These are phyloP conservation scores for Sinocyclocheilus maitianheensis DNA, from an alignment of 2,113 vertebrate genomes.

Conservation along the genomic window DNA sequence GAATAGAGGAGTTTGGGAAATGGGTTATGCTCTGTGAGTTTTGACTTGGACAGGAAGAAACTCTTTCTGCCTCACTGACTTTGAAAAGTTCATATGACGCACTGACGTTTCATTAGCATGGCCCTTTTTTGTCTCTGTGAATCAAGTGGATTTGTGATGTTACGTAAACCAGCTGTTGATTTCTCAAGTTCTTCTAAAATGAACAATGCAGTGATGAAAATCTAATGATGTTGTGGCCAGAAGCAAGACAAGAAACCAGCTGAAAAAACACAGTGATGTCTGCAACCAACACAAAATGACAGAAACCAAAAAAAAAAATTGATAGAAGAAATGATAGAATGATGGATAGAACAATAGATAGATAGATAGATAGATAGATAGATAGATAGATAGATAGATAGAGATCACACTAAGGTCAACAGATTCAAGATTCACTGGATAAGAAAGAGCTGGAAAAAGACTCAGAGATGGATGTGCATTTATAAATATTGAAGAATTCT, in stretches of 20 bases:
- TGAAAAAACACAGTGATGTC: too few relatives aligned
- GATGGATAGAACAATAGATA: too few relatives aligned
- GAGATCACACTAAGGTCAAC: not conserved
- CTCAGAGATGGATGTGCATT: not conserved
- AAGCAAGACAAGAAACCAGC: not conserved
- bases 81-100: not conserved
- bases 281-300: too few relatives aligned
- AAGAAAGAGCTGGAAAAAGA: not conserved
- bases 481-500: not conserved
- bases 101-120: constrained; percentile 11
- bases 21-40: constrained; percentile 5
- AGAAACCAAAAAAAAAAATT: not conserved
- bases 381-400: not conserved
- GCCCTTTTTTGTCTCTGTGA: not conserved
- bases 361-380: not conserved
- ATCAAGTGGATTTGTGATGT: not conserved
- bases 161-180: not conserved
- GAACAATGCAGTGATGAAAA: not conserved
- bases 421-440: too few relatives aligned
- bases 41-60: constrained; percentile 10
- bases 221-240: constrained; percentile 10
- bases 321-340: not conserved
- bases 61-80: constrained; percentile 23
- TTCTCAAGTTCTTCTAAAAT: not conserved
- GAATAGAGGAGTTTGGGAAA: not conserved